phyloP scores from a whole-genome alignment of 2,113 vertebrate genomes.

The Hippoglossus stenolepis region DNA sequence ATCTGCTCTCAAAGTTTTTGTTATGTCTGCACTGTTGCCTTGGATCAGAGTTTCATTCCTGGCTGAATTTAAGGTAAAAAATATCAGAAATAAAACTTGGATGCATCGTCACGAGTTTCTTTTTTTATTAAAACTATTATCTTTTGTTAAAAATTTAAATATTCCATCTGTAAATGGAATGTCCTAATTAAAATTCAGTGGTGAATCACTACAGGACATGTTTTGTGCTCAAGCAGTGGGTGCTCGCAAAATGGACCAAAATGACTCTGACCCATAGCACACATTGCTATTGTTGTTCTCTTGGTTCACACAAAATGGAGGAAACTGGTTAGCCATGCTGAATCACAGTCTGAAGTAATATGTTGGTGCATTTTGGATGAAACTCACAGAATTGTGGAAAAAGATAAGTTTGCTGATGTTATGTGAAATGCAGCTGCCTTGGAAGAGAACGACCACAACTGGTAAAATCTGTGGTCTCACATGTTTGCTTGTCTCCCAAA shows the following conservation, averaged over 20 bases:
- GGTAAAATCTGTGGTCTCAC: neutral
- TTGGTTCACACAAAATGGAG: neutral
- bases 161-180: too few relatives aligned
- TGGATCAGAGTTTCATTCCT: neutral
- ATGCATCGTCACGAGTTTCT: neutral
- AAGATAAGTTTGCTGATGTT: slow-evolving; percentile 8
- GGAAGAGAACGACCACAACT: neutral
- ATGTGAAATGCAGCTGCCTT: slow-evolving; percentile 1
- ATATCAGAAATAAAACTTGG: too few relatives aligned
- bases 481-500: slow-evolving; percentile 10
- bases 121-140: neutral
- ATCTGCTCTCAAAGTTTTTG: too few relatives aligned
- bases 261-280: too few relatives aligned
- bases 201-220: neutral
- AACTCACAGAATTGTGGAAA: neutral
- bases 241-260: neutral
- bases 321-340: neutral
- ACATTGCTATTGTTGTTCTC: neutral
- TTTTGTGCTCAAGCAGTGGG: too few relatives aligned
- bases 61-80: neutral
- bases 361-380: neutral
- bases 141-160: neutral
- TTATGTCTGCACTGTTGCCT: too few relatives aligned
- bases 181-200: neutral
- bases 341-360: neutral